Evolutionary conservation across 30 jellyfish, hydroid and myxozoan genomes (phyloP), one percentile per base, ranked within the genome.

Genomic region (Aurelia aurita complex sp. Pacific): DNA sequence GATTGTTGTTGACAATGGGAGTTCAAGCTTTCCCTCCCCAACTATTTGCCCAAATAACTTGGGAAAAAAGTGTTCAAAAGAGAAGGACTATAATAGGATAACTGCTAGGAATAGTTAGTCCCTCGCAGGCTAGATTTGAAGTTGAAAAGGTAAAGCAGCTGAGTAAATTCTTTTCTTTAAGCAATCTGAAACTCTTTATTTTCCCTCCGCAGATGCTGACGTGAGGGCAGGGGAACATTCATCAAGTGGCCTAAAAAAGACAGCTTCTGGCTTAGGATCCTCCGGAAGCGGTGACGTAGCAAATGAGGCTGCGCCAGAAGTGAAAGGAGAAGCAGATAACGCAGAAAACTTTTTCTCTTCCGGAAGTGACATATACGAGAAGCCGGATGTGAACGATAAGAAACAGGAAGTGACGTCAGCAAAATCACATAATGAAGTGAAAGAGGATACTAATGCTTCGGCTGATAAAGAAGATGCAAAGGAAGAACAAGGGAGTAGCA

Each of bases 221-320:
- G 82, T 72, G 66, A 72, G 82, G 11, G 82, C 82, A 16, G 82
- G 82, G 36, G 82, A 72, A 72, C n/a, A 72, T 17, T 17, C 82
- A 43, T 72, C 82, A 3, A 43, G 82, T n/a, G 85, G 85, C 50
- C 19, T 5, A 17, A 68, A 32, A 17, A 68, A 32, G 2, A 33
- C 73, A 32, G 53, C n/a, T 1, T 29, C 57, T 38, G 36, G 29
- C 32, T 16, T 33, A 10, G 53, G 57, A 15, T 19, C 53, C 60
- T 29, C 78, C 8, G 57, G 57, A 10, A 35, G 53, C 4, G 53
- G 78, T 35, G 57, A 68, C 53, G 78, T 38, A 15, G 57, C 36
- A 19, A 38, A 10, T 19, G 13, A 34, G 7, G 57, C 53, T 15
- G 60, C 53, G 13, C 23, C 18, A n/a, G 78, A 68, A 68, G 78